These are phyloP conservation scores for Aphaenogaster rudis DNA, from an alignment of 1,140 invertebrate genomes.

Conservation along the genomic window DNA sequence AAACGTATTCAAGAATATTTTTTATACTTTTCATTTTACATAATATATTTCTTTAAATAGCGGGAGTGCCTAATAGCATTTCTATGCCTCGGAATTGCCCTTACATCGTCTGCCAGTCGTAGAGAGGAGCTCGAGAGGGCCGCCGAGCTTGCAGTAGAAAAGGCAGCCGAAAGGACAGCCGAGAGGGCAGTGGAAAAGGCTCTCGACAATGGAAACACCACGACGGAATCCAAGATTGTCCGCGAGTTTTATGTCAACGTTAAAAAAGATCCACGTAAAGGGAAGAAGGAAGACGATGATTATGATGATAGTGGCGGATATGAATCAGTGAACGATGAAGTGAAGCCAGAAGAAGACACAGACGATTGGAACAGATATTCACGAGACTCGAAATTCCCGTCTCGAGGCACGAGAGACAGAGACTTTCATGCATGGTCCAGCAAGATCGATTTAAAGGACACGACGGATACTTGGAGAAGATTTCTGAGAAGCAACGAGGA, in stretches of 20 bases:
- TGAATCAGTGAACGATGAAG: neutral
- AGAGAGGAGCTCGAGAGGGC: slow-evolving; percentile 83
- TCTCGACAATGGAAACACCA: slow-evolving; percentile 81
- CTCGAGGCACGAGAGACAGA: neutral
- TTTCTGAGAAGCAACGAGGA: slow-evolving; percentile 31
- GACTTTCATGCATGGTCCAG: slow-evolving; percentile 7
- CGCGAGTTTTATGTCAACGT: slow-evolving; percentile 81
- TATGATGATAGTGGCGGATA: neutral
- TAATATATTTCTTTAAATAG: slow-evolving; percentile 30
- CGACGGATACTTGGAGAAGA: slow-evolving; percentile 40
- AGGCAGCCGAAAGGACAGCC: slow-evolving; percentile 83
- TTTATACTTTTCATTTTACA: neutral
- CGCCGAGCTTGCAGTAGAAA: slow-evolving; percentile 84
- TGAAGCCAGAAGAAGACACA: neutral
- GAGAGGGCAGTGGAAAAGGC: slow-evolving; percentile 84
- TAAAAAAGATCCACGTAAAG: slow-evolving; percentile 70
- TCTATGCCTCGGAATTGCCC: slow-evolving; percentile 67
- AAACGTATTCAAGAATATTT: neutral
- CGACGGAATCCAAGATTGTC: slow-evolving; percentile 81
- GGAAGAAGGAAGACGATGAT: neutral
- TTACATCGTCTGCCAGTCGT: slow-evolving; percentile 69
- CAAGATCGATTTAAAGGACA: neutral
- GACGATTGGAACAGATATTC: slow-evolving; percentile 53
- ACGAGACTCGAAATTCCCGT: neutral
- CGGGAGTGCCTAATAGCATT: slow-evolving; percentile 61